Evolutionary conservation across 2,797 vertebrate genomes (phyloP), one percentile per base, ranked within the genome.

Genomic region (Rhadinocentrus ornatus): DNA sequence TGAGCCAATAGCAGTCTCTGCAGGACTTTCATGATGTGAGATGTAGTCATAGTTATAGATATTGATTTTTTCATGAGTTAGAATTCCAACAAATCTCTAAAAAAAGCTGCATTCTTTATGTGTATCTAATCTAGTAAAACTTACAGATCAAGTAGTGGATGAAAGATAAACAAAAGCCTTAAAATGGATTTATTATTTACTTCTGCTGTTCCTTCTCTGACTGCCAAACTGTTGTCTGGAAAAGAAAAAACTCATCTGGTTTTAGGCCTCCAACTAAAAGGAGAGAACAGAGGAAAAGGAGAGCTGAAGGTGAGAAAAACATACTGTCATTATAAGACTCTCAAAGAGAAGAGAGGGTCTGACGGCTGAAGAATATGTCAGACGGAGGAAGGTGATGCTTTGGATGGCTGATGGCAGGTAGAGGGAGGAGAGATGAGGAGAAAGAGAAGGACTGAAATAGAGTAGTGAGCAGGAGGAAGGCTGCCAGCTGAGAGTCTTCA

Each of bases 401-500:
- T 54, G 7, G 3, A 64, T 64, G 64, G 62, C 57, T 75, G 69
- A 66, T 66, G 66, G 77, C 35, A 62, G 61, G 70, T 64, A 57
- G 63, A 60, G 32, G 69, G 50, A 27, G 61, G 50, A 69, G 46
- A 65, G 58, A 79, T 13, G 24, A 48, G 58, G 66, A 71, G 50
- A 72, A 68, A 72, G 26, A 26, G 0, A 67, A 26, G 44, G 70
- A 78, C 81, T 61, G 68, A 82, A 86, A 87, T 82, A 82, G 78
- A 88, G 81, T 75, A 65, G 60, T 12, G 61, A 77, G 78, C 53
- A 65, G 72, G 62, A 75, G 58, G 75, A 71, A 71, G 69, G 78
- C 84, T 64, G 69, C 73, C 53, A 61, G 84, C 75, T 77, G 58
- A 65, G 67, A 82, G 77, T 86, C 84, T 88, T 83, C 77, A 77